Evolutionary conservation across 2,888 invertebrate species (phyloP).

Genomic region (Synanthedon vespiformis): DNA sequence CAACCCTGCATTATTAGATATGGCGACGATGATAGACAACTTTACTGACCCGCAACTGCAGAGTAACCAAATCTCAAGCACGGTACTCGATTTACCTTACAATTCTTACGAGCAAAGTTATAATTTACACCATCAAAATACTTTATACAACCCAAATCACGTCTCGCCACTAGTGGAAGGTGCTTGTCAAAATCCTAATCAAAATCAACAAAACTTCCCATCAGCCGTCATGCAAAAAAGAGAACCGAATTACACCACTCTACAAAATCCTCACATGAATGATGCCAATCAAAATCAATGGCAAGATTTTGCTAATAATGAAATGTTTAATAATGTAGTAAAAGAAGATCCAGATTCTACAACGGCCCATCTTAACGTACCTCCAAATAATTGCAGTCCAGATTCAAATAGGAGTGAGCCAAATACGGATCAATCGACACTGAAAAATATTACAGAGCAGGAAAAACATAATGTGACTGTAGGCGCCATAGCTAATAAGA

Average conservation of each 20-base stretch:
- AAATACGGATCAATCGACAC: conserved; percentile 38
- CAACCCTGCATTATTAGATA: conserved; percentile 74
- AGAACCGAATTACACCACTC: conserved; percentile 33
- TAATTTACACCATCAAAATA: conserved; percentile 75
- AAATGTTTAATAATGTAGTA: conserved; percentile 64
- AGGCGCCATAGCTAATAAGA: conserved; percentile 39
- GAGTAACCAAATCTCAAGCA: conserved; percentile 88
- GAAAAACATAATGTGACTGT: conserved; percentile 39
- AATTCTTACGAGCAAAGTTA: conserved; percentile 74
- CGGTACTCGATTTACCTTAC: conserved; percentile 80
- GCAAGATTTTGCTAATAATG: conserved; percentile 55
- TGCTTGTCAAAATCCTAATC: conserved; percentile 43
- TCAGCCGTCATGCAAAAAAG: conserved; percentile 48
- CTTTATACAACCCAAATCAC: conserved; percentile 69
- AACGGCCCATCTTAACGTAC: conserved; percentile 67
- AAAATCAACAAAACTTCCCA: conserved; percentile 54
- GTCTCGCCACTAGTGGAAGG: conserved; percentile 64
- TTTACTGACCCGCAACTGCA: conserved; percentile 84
- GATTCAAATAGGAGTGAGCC: conserved; percentile 66
- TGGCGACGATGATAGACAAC: conserved; percentile 82
- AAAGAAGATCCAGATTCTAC: conserved; percentile 85
- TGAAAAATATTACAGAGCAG: conserved; percentile 32
- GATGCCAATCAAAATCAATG: conserved; percentile 44
- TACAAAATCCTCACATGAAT: conserved; percentile 22
- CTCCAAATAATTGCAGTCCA: conserved; percentile 63